Percentiles rank a stretch among this genome's conserved stretches.
Evolutionary conservation across 2,113 vertebrate species (phyloP).

Genomic region (Ursus arctos): DNA sequence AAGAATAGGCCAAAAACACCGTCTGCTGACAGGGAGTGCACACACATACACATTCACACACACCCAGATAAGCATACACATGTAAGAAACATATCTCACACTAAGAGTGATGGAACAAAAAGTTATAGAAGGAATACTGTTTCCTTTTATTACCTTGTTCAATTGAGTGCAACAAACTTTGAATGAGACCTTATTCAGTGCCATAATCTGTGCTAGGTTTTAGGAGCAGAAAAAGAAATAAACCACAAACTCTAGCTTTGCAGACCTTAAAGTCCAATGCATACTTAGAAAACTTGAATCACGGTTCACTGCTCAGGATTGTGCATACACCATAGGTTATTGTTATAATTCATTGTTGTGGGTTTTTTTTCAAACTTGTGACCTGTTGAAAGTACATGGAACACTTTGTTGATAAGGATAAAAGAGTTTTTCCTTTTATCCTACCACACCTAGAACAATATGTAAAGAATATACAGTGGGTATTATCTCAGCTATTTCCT

Average conservation of each 20-base stretch:
- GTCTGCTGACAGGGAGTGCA: not conserved
- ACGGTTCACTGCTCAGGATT: not conserved
- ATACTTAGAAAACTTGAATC: not conserved
- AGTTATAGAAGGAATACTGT: not conserved
- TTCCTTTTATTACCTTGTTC: not conserved
- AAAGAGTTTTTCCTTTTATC: not conserved
- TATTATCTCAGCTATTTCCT: not conserved
- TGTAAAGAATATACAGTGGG: not conserved
- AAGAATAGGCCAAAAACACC: not conserved
- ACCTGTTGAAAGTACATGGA: not conserved
- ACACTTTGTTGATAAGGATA: not conserved
- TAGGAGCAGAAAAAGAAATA: not conserved
- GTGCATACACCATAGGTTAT: not conserved
- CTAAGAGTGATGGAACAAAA: not conserved
- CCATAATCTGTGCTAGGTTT: not conserved
- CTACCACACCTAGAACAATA: not conserved
- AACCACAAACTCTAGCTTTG: not conserved
- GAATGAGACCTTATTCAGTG: not conserved
- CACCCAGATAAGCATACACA: not conserved
- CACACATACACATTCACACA: not conserved
- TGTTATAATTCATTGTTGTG: not conserved
- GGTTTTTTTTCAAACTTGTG: constrained; percentile 12
- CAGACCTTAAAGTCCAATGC: not conserved
- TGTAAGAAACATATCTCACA: not conserved
- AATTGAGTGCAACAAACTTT: not conserved